phyloP scores from a whole-genome alignment of 2,797 vertebrate genomes.

The Anguilla pacifica region DNA sequence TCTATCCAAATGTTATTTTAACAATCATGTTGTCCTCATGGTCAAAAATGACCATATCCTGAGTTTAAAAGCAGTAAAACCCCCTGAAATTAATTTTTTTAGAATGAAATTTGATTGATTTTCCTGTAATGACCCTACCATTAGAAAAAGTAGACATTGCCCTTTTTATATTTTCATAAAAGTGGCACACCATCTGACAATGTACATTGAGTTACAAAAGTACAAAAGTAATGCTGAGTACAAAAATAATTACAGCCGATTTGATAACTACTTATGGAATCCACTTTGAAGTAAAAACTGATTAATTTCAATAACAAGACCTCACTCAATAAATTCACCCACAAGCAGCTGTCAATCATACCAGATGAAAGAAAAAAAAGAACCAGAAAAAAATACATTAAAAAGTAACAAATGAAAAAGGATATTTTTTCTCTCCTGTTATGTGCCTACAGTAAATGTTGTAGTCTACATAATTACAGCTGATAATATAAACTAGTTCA shows the following conservation, averaged over 20 bases:
- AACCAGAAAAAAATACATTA: neutral
- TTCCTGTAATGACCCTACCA: too few species aligned
- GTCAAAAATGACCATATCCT: too few species aligned
- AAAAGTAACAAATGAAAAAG: neutral
- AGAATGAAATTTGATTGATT: too few species aligned
- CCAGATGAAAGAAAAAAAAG: neutral
- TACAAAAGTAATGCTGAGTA: neutral
- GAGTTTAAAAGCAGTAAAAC: too few species aligned
- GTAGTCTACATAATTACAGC: neutral
- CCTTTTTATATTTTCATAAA: neutral
- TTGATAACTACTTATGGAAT: neutral
- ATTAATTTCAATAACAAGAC: neutral
- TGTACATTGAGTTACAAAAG: neutral
- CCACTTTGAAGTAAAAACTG: neutral
- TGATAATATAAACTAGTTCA: neutral
- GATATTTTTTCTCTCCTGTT: neutral
- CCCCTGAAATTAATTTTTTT: too few species aligned
- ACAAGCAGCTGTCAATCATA: neutral
- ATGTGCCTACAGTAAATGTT: neutral
- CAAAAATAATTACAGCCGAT: conserved; percentile 1
- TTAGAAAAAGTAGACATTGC: too few species aligned
- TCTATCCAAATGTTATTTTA: too few species aligned
- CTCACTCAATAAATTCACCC: neutral
- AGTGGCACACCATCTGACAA: neutral
- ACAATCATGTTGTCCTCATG: too few species aligned